These are phyloP conservation scores for Luidia sarsii DNA, from an alignment of 53 echinoderm and acorn worm species.

Conservation along the genomic window DNA sequence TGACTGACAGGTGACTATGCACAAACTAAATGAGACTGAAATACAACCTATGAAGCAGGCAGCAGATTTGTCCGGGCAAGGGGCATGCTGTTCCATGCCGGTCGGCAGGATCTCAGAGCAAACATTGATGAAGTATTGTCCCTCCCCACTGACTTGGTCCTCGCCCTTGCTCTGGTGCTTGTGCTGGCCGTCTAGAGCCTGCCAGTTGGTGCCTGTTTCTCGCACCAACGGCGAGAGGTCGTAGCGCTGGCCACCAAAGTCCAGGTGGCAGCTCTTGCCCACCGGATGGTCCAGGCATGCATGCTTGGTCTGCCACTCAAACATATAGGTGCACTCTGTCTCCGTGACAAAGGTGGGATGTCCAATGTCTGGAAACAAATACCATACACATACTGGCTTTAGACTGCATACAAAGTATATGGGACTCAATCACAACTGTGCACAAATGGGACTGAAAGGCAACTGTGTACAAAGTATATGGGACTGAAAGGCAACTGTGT, in stretches of 20 bases:
- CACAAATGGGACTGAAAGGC: no score
- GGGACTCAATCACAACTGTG: no score
- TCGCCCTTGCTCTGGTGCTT: no score
- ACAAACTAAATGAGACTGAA: no score
- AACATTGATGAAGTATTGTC: slow-evolving; percentile 87
- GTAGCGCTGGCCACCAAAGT: slow-evolving; percentile 56
- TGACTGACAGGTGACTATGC: background rate
- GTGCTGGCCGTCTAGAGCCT: slow-evolving; percentile 75
- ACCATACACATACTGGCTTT: background rate
- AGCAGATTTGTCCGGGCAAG: slow-evolving; percentile 68
- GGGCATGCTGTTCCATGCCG: background rate
- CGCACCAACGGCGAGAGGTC: slow-evolving; percentile 88
- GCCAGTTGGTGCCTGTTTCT: slow-evolving; percentile 79
- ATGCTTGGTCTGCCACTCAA: slow-evolving; percentile 87
- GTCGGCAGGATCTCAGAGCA: slow-evolving; percentile 67
- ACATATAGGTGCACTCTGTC: slow-evolving; percentile 91
- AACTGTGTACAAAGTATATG: no score
- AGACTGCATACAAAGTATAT: no score
- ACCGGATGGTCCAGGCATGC: slow-evolving; percentile 77
- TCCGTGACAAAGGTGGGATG: slow-evolving; percentile 77
- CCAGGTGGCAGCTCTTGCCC: slow-evolving; percentile 66
- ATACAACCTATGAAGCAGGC: slow-evolving; percentile 76
- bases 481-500: no score
- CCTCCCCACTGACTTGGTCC: slow-evolving; percentile 15
- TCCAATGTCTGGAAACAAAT: slow-evolving; percentile 58